A percentile compares a stretch with the other conserved stretches of the same genome.
These are phyloP conservation scores for Drosophila tani DNA, from an alignment of 1,140 invertebrate species.

Conservation along the genomic window DNA sequence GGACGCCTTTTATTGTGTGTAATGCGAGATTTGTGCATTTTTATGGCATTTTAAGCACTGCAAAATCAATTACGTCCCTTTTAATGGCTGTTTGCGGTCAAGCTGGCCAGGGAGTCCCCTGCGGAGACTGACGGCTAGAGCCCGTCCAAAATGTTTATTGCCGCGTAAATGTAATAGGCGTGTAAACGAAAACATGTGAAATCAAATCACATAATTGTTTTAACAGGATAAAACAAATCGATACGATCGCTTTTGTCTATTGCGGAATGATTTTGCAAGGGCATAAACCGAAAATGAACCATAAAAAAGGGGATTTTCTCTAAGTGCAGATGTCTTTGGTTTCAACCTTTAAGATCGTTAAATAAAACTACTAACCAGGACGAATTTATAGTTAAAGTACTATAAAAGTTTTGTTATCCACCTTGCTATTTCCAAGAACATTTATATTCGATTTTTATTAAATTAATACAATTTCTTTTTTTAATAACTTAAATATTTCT, in stretches of 20 bases:
- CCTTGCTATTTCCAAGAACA: no score
- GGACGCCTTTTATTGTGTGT: slow-evolving; percentile 50
- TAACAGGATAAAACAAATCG: slow-evolving; percentile 2
- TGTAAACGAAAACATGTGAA: slow-evolving; percentile 28
- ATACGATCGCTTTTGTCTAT: not conserved
- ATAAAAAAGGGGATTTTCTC: not conserved
- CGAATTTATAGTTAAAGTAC: no score
- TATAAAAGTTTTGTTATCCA: no score
- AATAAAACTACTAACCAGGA: no score
- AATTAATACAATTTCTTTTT: no score
- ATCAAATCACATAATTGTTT: slow-evolving; percentile 27
- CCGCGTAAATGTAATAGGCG: slow-evolving; percentile 29
- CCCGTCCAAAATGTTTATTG: slow-evolving; percentile 25
- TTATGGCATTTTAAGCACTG: slow-evolving; percentile 68
- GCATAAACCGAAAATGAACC: not conserved
- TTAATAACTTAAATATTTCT: no score
- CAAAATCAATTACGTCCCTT: slow-evolving; percentile 62
- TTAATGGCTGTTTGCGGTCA: slow-evolving; percentile 63
- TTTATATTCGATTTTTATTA: no score
- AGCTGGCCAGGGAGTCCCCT: slow-evolving; percentile 10
- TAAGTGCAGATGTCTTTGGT: not conserved
- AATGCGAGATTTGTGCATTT: slow-evolving; percentile 66
- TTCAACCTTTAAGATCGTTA: no score
- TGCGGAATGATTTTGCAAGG: not conserved
- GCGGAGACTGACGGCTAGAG: not conserved